These are phyloP conservation scores for Phainopepla nitens DNA, from an alignment of 2,113 vertebrate species.

Conservation along the genomic window DNA sequence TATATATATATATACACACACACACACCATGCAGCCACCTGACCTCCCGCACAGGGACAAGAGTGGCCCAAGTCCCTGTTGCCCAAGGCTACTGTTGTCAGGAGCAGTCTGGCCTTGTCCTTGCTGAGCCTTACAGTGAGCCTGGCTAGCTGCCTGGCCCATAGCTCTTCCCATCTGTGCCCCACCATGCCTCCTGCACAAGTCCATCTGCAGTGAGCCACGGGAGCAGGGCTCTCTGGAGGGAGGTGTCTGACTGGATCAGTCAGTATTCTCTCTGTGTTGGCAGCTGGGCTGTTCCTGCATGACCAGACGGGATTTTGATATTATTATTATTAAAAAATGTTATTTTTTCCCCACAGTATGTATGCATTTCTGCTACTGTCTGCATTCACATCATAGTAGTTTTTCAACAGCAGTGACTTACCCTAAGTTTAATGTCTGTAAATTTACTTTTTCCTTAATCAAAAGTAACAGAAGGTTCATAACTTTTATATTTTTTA, in stretches of 20 bases:
- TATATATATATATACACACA: too few species aligned
- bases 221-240: background rate
- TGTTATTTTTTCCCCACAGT: background rate
- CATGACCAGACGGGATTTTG: background rate
- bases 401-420: background rate
- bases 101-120: background rate
- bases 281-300: background rate
- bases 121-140: background rate
- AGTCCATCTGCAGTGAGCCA: background rate
- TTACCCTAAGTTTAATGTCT: background rate
- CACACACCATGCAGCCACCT: background rate
- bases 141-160: accelerated
- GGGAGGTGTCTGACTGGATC: background rate
- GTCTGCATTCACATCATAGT: background rate
- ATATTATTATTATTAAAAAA: accelerated
- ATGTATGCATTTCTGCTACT: background rate
- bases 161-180: background rate
- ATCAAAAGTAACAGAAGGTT: background rate
- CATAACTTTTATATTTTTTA: background rate
- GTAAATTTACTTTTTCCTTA: background rate
- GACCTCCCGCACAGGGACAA: background rate
- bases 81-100: background rate
- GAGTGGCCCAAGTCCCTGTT: background rate
- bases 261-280: accelerated
- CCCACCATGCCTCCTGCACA: background rate